Evolutionary conservation across 2,797 vertebrate genomes (phyloP), one percentile per base, ranked within the genome.

Genomic region (Xiphorhynchus erythropygius): DNA sequence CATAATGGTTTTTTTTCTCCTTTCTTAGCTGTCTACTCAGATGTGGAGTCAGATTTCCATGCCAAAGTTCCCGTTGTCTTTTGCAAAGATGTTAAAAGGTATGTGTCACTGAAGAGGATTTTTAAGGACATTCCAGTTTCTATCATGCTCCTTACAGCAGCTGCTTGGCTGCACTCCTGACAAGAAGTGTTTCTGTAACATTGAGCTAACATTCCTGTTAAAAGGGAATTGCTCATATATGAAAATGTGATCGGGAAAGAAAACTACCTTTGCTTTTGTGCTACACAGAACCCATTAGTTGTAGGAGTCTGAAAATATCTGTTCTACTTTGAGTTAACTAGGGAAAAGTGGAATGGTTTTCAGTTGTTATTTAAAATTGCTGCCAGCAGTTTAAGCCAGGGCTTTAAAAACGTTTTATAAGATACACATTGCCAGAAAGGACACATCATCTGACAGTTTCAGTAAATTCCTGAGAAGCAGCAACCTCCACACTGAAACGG

Each of bases 41-140:
- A 99, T 64, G 99, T 99, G 69, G 99, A 99, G 97, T 99, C 99
- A 23, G 99, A 99, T 98, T 99, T 99, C 97, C 99, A 99, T 49
- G 99, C 99, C 97, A 99, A 99, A 98, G 99, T 99, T 98, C 99
- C 99, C 94, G 98, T 99, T 86, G 98, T 99, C 83, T 99, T 99
- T 97, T 99, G 99, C 98, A 98, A 98, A 94, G 99, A 99, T 95
- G 96, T 98, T 62, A 98, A 97, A 97, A 99, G 98, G 99, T 99
- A 91, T 93, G 97, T 97, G 73, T 64, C 24, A 64, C 37, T 95
- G 52, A 84, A 83, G 67, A 90, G 33, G 25, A 80, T 53, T 86
- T 85, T 70, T 79, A 85, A 63, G 59, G 83, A 77, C 42, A 78
- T 73, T 19, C 13, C 10, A 3, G 1, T 33, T 74, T 90, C 37